Evolutionary conservation across 2,113 vertebrate genomes (phyloP).

Genomic region (Apaloderma vittatum): DNA sequence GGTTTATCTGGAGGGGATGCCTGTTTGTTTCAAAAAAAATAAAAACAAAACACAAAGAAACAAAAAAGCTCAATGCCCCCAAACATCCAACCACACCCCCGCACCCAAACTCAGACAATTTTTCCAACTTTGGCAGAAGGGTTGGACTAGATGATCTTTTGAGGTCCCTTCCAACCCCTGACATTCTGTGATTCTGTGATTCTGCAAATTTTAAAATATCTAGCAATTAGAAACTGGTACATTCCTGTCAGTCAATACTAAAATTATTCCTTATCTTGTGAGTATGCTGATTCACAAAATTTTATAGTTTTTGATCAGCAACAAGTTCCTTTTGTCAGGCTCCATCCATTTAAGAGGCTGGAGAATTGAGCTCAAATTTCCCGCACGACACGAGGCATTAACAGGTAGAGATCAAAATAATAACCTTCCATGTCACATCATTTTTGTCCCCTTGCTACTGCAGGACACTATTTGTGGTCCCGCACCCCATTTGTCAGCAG

Average conservation of each 20-base stretch:
- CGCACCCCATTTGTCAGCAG: fast-evolving
- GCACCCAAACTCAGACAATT: neutral
- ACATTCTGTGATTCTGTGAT: no score
- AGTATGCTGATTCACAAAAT: neutral
- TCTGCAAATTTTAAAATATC: neutral
- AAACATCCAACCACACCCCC: neutral
- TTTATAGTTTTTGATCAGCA: neutral
- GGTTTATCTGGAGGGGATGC: fast-evolving
- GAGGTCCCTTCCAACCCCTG: no score
- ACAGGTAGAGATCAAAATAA: neutral
- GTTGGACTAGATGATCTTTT: no score
- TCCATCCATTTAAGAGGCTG: neutral
- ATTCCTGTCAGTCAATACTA: neutral
- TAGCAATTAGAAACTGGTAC: neutral
- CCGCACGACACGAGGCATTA: fast-evolving
- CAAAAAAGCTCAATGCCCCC: neutral
- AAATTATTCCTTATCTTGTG: neutral
- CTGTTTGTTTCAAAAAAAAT: neutral
- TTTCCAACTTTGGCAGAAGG: no score
- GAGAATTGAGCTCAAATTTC: neutral
- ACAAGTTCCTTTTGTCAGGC: neutral
- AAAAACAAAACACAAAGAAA: neutral
- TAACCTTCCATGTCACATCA: neutral
- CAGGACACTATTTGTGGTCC: neutral
- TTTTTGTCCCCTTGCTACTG: neutral